These are phyloP conservation scores for Epicauta chinensis DNA, from an alignment of 1,140 invertebrate genomes.

Conservation along the genomic window DNA sequence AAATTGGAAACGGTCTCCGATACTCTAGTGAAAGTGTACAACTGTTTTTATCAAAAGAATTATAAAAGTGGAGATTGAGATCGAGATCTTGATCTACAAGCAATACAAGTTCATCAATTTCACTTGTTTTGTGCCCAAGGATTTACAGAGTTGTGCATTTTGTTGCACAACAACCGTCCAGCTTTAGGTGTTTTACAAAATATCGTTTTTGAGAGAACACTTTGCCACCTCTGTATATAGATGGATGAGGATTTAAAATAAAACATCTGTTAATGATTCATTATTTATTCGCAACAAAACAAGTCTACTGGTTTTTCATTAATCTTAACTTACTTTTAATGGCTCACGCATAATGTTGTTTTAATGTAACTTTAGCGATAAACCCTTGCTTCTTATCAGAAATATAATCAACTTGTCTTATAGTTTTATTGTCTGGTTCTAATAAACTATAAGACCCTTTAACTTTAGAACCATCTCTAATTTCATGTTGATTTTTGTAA, in stretches of 20 bases:
- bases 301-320: constrained; percentile 15
- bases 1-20: too few relatives aligned
- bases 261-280: too few relatives aligned
- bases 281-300: constrained; percentile 26
- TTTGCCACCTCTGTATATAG: not conserved
- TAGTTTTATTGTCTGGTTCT: constrained; percentile 43
- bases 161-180: too few relatives aligned
- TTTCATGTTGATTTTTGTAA: constrained; percentile 31
- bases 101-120: too few relatives aligned
- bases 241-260: too few relatives aligned
- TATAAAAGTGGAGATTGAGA: too few relatives aligned
- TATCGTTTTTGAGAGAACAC: not conserved
- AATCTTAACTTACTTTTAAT: constrained; percentile 11
- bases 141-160: too few relatives aligned
- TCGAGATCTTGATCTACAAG: too few relatives aligned
- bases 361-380: constrained; percentile 52
- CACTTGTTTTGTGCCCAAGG: too few relatives aligned
- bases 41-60: too few relatives aligned
- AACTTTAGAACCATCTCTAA: constrained; percentile 38
- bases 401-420: constrained; percentile 43
- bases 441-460: constrained; percentile 44
- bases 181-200: too few relatives aligned
- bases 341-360: constrained; percentile 25
- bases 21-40: too few relatives aligned
- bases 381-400: constrained; percentile 53